Base-by-base conservation (phyloP, 2,113 vertebrate genomes). In the Mirza zaza region DNA sequence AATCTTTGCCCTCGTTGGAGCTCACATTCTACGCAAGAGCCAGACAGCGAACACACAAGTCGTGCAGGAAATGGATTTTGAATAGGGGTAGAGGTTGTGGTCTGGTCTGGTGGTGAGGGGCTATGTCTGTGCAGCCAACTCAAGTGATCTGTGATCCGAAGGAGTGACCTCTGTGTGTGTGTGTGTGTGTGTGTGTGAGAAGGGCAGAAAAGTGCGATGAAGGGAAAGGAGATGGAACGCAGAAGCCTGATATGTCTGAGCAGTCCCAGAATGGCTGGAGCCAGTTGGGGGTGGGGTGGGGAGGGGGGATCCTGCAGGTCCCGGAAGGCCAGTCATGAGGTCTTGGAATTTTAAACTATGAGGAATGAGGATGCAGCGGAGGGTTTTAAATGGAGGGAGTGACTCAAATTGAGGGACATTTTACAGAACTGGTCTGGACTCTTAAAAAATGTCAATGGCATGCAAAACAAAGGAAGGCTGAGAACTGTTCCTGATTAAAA, bases 261-360 rank as follows among this genome's bases (percentile, higher is more conserved):
- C 91, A 50, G 3, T n/a, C 13, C n/a, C n/a, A 12, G 70, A 59
- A 7, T 7, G 48, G 32, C 11, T 1, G 1, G 71, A 50, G 76
- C 17, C 5, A 2, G 27, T 39, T 23, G 29, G 9, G 5, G 11
- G 4, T 4, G 71, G 50, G 77, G 57, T 29, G 61, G 25, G 25
- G 61, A 13, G 70, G 50, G 5, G 25, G 61, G 50, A 29, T 79
- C 52, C 36, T n/a, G 67, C 18, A 11, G 5, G 12, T 76, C 95
- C 77, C 71, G 0, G 21, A 87, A 63, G 59, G 65, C 61, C 39
- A 25, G 76, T 80, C 50, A 82, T 68, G 77, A 96, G 83, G 71
- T 27, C 88, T 97, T 93, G 86, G 97, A 94, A 94, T 98, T 95
- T 98, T 86, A 91, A 55, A 79, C 96, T 27, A 32, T 32, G 80